Evolutionary conservation across 2,888 invertebrate species (phyloP), one percentile per base, ranked within the genome.

Genomic region (Agelastica alni): DNA sequence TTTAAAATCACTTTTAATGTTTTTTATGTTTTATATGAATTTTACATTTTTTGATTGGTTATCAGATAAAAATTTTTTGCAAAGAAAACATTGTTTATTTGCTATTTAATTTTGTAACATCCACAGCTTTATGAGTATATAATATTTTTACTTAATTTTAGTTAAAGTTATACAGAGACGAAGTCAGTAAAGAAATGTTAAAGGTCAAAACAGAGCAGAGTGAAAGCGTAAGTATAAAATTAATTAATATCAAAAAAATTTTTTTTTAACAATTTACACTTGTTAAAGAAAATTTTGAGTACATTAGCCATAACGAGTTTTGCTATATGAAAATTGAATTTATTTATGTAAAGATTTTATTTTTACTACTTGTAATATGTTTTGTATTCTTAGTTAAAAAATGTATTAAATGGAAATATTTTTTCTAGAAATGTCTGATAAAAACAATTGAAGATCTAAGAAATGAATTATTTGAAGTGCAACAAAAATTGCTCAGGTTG

Each of bases 141-240:
- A n/a, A n/a, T n/a, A 9, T 51, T 10, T 31, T 6, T 51, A 54
- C 51, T 47, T 51, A 59, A 59, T 80, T 63, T 53, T 78, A 83
- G 84, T 80, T 83, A 70, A 79, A 82, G 72, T 71, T 85, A 6
- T 87, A 84, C 68, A 81, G 83, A 58, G 85, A 85, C 63, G 85
- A 87, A 70, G 79, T 87, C 45, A 78, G 79, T 22, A 82, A 82
- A 48, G 84, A 86, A 66, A 78, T 80, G 36, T 79, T 82, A 55
- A 77, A 78, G 37, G 77, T 84, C 51, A 74, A 83, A 56, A 70
- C 75, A n/a, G 80, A 79, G 49, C 80, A 83, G 13, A 77, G 80
- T 37, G 79, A 80, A n/a, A 83, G 82, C 53, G 78, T 80, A 62
- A 74, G 74, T 26, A n/a, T n/a, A n/a, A n/a, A n/a, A n/a, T n/a